Conservation (phyloP, 2,113 vertebrate genomes). For the Amphilophus citrinellus region DNA sequence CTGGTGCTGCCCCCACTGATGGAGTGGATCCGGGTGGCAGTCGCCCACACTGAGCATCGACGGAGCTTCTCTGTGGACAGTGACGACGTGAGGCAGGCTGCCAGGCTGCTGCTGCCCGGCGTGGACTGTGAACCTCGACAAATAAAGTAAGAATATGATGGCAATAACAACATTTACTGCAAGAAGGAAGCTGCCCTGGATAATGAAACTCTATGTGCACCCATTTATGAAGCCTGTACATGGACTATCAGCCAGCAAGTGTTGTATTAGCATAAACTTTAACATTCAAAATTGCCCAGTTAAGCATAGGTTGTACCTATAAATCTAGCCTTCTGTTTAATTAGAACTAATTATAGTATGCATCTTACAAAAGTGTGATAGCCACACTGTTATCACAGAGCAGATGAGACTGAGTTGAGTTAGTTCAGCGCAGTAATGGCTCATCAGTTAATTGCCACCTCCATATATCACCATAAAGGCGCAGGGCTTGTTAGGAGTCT, state of each 20-base stretch:
- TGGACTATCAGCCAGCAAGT: background rate
- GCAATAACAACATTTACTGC: background rate
- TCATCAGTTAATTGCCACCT: no score
- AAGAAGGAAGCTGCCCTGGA: background rate
- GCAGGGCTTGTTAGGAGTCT: background rate
- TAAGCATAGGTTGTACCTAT: no score
- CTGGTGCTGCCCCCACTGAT: constrained; percentile 96
- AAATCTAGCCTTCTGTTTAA: no score
- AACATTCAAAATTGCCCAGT: background rate
- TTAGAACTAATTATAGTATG: no score
- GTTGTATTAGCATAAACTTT: background rate
- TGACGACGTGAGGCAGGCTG: constrained; percentile 96
- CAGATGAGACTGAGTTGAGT: no score
- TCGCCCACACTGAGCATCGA: constrained; percentile 95
- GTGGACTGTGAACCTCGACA: constrained; percentile 98
- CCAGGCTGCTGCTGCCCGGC: constrained; percentile 92
- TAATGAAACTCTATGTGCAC: background rate
- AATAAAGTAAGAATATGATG: constrained; percentile 86
- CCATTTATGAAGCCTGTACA: background rate
- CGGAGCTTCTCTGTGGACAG: constrained; percentile 98
- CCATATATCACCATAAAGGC: no score
- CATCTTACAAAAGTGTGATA: no score
- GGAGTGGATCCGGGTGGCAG: constrained; percentile 98
- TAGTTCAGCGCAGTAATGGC: no score
- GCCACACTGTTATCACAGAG: no score